Evolutionary conservation across 2,888 invertebrate species (phyloP), one percentile per base, ranked within the genome.

Genomic region (Agriopis marginaria): DNA sequence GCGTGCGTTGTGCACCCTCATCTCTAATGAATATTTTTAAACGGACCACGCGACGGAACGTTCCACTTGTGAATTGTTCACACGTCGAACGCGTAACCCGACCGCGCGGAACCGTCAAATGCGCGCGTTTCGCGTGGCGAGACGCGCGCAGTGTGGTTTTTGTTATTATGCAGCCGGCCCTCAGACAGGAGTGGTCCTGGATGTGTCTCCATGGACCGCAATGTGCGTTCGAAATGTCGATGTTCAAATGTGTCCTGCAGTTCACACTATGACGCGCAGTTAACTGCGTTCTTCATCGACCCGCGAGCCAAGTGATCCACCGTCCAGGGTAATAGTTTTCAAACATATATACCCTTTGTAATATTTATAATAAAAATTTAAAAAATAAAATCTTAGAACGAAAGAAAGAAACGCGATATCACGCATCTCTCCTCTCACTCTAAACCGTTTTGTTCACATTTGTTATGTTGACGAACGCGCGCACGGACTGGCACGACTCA

Each of bases 151-250:
- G 72, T 81, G 81, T 81, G 58, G 71, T 53, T 17, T 45, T 58
- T 11, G 17, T 32, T 47, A 10, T 32, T 47, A 10, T 59, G 65
- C 83, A 82, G 81, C 83, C 90, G 89, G 91, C 91, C 89, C 91
- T 92, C 91, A 89, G 89, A 87, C 90, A 91, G 89, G 87, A 87
- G 90, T 92, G 89, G 90, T 90, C 91, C 90, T 84, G 79, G 80
- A 89, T 84, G 85, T 83, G 85, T 88, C 79, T 88, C 88, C 91
- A 86, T 84, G 87, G 89, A 91, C 92, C 92, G 94, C 95, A 91
- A 95, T 95, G 87, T 95, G 95, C 95, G 95, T 95, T 95, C 95
- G 89, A 95, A 95, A 91, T 90, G 92, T 95, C 95, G 94, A 95
- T 95, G 95, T 91, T 96, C 92, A 32, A 32, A 92, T 92, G 94